Evolutionary conservation across 2,113 vertebrate genomes (phyloP).

Genomic region (Oostethus manadensis): DNA sequence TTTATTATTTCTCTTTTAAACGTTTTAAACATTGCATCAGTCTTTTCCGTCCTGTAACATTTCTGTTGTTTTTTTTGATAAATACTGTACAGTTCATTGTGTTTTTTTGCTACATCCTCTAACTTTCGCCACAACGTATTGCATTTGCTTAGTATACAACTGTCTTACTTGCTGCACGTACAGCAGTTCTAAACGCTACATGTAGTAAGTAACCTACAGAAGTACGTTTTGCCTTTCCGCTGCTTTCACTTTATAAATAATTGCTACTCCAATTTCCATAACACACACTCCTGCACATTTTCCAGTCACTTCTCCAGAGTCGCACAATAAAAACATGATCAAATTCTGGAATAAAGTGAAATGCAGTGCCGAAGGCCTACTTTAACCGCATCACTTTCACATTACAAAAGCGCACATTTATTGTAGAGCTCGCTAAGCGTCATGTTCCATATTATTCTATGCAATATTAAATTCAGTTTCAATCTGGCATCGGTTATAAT

Average conservation of each 20-base stretch:
- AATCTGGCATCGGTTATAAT: slow-evolving; percentile 25
- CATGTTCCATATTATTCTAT: slow-evolving; percentile 18
- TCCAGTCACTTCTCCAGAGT: slow-evolving; percentile 3
- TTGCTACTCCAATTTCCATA: neutral
- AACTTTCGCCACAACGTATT: slow-evolving; percentile 20
- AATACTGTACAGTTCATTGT: slow-evolving; percentile 25
- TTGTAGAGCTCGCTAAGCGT: slow-evolving; percentile 3
- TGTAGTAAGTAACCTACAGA: neutral
- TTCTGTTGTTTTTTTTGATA: slow-evolving; percentile 19
- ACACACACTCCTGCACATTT: neutral
- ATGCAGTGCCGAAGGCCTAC: neutral
- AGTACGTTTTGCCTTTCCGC: neutral
- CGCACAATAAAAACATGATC: slow-evolving; percentile 1
- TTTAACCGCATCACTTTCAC: slow-evolving; percentile 20
- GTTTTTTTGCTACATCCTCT: slow-evolving; percentile 32
- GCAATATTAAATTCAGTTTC: slow-evolving; percentile 17
- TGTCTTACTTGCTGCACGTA: neutral
- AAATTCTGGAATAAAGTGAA: slow-evolving; percentile 5
- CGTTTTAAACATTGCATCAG: slow-evolving; percentile 14
- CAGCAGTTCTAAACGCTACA: neutral
- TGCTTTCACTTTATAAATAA: neutral
- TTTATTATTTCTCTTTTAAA: slow-evolving; percentile 52
- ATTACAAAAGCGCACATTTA: slow-evolving; percentile 19
- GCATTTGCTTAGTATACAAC: neutral
- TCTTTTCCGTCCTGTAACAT: slow-evolving; percentile 20